A percentile compares a stretch with the other conserved stretches of the same genome.
These are phyloP conservation scores for Agonopterix arenella DNA, from an alignment of 2,888 invertebrate genomes.

Conservation along the genomic window DNA sequence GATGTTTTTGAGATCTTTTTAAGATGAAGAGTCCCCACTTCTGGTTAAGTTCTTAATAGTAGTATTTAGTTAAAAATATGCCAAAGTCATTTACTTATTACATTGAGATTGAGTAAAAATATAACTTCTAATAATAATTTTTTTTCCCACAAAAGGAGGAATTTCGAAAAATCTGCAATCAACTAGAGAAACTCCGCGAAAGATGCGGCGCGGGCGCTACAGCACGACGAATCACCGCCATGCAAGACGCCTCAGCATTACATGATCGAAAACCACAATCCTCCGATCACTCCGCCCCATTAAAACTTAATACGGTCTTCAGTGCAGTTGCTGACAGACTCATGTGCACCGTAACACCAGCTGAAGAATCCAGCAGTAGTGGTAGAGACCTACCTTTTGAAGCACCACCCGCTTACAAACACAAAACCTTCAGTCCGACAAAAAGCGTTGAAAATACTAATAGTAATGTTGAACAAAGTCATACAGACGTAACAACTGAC, in stretches of 20 bases:
- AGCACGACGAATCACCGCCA: conserved; percentile 85
- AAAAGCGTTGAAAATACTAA: conserved; percentile 51
- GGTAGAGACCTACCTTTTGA: conserved; percentile 66
- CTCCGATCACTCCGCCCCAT: conserved; percentile 57
- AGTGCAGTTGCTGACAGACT: conserved; percentile 71
- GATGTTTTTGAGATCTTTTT: too few relatives aligned
- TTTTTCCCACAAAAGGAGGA: conserved; percentile 79
- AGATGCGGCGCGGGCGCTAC: conserved; percentile 85
- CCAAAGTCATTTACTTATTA: too few relatives aligned
- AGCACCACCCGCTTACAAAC: conserved; percentile 61
- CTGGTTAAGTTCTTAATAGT: too few relatives aligned
- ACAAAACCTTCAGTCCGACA: conserved; percentile 68
- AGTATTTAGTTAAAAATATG: too few relatives aligned
- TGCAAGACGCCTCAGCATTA: conserved; percentile 86
- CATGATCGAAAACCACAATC: conserved; percentile 73
- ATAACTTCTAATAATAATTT: not conserved
- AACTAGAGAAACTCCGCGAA: conserved; percentile 88
- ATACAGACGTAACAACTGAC: conserved; percentile 61
- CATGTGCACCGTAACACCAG: conserved; percentile 70
- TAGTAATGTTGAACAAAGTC: conserved; percentile 58
- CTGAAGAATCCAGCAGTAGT: conserved; percentile 69
- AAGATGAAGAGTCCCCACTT: too few relatives aligned
- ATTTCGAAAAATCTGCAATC: conserved; percentile 86
- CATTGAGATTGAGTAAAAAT: not conserved
- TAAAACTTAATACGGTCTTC: conserved; percentile 71